Base-by-base conservation (phyloP, 2,113 vertebrate genomes). In the Thryonomys swinderianus region DNA sequence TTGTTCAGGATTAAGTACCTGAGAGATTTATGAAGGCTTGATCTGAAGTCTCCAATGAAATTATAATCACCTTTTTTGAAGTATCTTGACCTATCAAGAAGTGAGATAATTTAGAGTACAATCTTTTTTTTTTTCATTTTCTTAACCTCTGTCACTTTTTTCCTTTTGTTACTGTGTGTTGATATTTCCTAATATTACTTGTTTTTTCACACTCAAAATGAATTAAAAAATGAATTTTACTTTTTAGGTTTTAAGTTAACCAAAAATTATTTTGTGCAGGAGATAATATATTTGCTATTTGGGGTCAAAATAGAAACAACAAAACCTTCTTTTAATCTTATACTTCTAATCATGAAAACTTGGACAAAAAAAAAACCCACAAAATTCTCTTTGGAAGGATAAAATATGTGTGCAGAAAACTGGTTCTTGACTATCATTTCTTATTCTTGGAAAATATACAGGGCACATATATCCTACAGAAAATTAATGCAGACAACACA, bases 11-110 rank as follows among this genome's bases (percentile, higher is more conserved):
- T 1, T 45, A 11, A 94, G 10, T 0, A 88, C 21, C 14, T 76
- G 21, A 84, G 51, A 80, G 23, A 92, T 79, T 55, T 87, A 40
- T 40, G 6, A 94, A 87, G 20, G 3, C 7, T 57, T 71, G 42
- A 84, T 64, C 12, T 80, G 40, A 85, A 69, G 67, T 90, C 23
- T 83, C 27, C 25, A 90, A 40, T 96, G 88, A 91, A 84, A 59
- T 66, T 78, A 10, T 78, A 74, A 59, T 5, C 4, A 5, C 67
- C 8, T 40, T 90, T 76, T 34, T 37, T 40, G 16, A 40, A 78
- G 3, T 8, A 45, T 79, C 32, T 62, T 55, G 87, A 93, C 81
- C 17, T 71, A 69, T 3, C 66, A 5, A n/a, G 12, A 5, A 14
- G 59, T 92, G 7, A 81, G 5, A 64, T 14, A 10, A 76, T 81